These are phyloP conservation scores for Meles meles DNA, from an alignment of 2,113 vertebrate genomes.

Conservation along the genomic window DNA sequence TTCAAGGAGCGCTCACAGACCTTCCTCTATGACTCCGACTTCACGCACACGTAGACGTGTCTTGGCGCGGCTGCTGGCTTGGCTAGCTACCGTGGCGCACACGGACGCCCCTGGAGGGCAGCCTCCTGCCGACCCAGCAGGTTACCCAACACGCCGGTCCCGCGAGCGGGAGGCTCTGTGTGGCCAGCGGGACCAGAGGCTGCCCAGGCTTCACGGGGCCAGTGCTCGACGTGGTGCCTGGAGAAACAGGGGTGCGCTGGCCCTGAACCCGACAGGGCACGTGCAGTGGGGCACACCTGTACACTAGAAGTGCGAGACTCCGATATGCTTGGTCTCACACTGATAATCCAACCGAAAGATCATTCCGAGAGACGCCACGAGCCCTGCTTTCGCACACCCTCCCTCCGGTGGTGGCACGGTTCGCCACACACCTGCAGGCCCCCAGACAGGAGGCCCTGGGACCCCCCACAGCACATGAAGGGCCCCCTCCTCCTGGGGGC, in stretches of 20 bases:
- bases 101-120: background rate
- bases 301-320: accelerated
- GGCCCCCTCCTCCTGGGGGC: background rate
- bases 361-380: accelerated
- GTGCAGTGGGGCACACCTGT: accelerated
- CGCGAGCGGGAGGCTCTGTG: background rate
- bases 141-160: accelerated
- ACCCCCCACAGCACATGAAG: background rate
- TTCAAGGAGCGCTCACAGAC: background rate
- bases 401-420: accelerated
- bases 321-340: background rate
- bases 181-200: background rate
- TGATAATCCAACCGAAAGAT: background rate
- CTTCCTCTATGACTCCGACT: background rate
- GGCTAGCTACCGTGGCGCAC: accelerated
- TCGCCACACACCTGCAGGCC: too few relatives aligned
- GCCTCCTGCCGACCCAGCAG: accelerated
- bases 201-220: accelerated
- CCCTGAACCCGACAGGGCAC: background rate
- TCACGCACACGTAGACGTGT: background rate
- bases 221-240: background rate
- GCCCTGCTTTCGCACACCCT: background rate
- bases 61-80: background rate
- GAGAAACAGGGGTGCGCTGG: too few relatives aligned
- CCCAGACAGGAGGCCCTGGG: background rate